Conservation (phyloP, 2,113 vertebrate genomes). For the Passerina amoena region DNA sequence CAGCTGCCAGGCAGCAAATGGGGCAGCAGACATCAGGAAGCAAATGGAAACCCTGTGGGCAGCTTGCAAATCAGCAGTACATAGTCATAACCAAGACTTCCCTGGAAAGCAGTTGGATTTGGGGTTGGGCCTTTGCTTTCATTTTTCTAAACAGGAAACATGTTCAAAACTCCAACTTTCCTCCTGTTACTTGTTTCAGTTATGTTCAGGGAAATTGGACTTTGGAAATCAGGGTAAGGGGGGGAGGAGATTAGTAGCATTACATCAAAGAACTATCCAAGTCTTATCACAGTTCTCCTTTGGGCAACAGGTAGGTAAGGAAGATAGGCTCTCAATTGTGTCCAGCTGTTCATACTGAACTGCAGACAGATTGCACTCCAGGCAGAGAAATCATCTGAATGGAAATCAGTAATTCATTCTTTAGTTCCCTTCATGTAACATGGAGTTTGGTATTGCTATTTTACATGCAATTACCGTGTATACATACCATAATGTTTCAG, state of each 20-base stretch:
- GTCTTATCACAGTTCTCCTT: not conserved
- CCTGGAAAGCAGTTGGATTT: not conserved
- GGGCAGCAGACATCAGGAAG: not conserved
- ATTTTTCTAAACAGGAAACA: not conserved
- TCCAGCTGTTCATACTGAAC: not conserved
- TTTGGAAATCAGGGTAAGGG: fast-evolving
- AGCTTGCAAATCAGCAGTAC: not conserved
- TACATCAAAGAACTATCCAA: not conserved
- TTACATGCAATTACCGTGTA: fast-evolving
- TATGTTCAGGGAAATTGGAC: not conserved
- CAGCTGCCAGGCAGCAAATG: not conserved
- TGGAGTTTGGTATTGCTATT: not conserved
- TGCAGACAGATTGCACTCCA: not conserved
- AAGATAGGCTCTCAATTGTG: not conserved
- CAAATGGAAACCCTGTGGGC: not conserved
- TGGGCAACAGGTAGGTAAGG: not conserved
- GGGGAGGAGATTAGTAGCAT: not conserved
- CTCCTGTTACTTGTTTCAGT: not conserved
- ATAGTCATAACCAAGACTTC: not conserved
- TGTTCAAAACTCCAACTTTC: not conserved
- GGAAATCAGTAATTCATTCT: not conserved
- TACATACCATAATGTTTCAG: not conserved
- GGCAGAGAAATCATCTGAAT: not conserved
- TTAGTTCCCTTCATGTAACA: not conserved
- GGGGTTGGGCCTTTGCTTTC: not conserved